Evolutionary conservation across 2,113 vertebrate species (phyloP).

Genomic region (Ammodytes dubius): DNA sequence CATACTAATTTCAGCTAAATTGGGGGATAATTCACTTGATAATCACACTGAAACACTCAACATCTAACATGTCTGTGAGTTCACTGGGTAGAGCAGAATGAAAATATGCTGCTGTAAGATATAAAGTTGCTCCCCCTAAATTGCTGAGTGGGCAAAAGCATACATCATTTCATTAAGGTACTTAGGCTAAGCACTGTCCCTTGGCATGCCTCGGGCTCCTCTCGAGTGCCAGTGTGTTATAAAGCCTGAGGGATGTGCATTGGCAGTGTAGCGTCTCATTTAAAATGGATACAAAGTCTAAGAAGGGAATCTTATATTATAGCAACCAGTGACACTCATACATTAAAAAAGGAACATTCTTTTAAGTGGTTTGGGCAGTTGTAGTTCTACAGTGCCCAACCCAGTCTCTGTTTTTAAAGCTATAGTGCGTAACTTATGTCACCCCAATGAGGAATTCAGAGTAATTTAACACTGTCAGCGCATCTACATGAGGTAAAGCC

Average conservation of each 20-base stretch:
- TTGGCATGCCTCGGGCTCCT: conserved; percentile 68
- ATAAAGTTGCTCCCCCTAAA: conserved; percentile 69
- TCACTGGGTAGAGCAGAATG: conserved; percentile 41
- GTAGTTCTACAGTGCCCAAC: no score
- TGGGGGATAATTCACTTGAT: background rate
- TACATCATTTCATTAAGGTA: conserved; percentile 75
- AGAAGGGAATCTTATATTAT: conserved; percentile 1
- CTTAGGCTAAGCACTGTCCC: conserved; percentile 70
- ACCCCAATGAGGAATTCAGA: no score
- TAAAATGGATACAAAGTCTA: conserved; percentile 42
- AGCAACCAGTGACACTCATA: conserved; percentile 6
- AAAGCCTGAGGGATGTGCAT: conserved; percentile 60
- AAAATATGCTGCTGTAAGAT: conserved; percentile 67
- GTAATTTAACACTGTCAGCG: no score
- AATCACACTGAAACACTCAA: background rate
- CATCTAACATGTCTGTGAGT: conserved; percentile 5
- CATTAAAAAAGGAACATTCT: conserved; percentile 6
- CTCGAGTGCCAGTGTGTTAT: conserved; percentile 56
- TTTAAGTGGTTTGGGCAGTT: background rate
- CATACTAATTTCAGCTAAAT: conserved; percentile 1
- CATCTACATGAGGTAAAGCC: no score
- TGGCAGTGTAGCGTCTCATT: conserved; percentile 43
- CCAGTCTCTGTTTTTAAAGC: no score
- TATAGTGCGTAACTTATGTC: no score
- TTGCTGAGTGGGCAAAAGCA: conserved; percentile 76